Evolutionary conservation across 1,140 invertebrate species (phyloP).

Genomic region (Acromyrmex heyeri): DNA sequence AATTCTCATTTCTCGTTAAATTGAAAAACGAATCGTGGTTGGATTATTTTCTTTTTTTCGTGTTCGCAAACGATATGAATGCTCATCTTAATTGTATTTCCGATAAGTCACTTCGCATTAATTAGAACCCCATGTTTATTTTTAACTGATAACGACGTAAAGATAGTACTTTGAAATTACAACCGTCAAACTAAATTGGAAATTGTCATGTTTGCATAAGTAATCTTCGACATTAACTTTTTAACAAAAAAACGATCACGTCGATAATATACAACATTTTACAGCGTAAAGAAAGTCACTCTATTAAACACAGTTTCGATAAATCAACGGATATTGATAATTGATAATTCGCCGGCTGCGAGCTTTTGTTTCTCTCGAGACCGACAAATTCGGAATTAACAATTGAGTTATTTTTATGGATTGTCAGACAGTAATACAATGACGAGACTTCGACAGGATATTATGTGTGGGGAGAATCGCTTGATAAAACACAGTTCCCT

Average conservation of each 20-base stretch:
- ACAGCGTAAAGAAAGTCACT: background rate
- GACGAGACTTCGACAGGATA: slow-evolving; percentile 58
- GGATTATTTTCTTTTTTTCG: background rate
- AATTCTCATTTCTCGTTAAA: slow-evolving; percentile 17
- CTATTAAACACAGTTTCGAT: slow-evolving; percentile 1
- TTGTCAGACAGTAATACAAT: slow-evolving; percentile 22
- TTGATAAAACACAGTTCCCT: slow-evolving; percentile 52
- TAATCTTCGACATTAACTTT: slow-evolving; percentile 2
- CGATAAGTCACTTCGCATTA: background rate
- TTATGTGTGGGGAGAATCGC: slow-evolving; percentile 33
- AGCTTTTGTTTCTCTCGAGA: slow-evolving; percentile 2
- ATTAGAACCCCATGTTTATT: background rate
- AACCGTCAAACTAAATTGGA: background rate
- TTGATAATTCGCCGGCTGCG: slow-evolving; percentile 35
- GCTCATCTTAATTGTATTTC: slow-evolving; percentile 2
- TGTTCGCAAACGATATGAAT: background rate
- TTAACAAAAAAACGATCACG: background rate
- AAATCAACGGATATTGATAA: slow-evolving; percentile 30
- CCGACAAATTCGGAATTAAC: background rate
- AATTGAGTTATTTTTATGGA: slow-evolving; percentile 53
- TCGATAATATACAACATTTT: background rate
- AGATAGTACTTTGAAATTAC: background rate
- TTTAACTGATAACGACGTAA: background rate
- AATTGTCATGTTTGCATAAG: background rate
- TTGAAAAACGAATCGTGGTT: background rate